A percentile compares a stretch with the other conserved stretches of the same genome.
Evolutionary conservation across 2,888 invertebrate genomes (phyloP).

Genomic region (Lycophotia porphyrea): DNA sequence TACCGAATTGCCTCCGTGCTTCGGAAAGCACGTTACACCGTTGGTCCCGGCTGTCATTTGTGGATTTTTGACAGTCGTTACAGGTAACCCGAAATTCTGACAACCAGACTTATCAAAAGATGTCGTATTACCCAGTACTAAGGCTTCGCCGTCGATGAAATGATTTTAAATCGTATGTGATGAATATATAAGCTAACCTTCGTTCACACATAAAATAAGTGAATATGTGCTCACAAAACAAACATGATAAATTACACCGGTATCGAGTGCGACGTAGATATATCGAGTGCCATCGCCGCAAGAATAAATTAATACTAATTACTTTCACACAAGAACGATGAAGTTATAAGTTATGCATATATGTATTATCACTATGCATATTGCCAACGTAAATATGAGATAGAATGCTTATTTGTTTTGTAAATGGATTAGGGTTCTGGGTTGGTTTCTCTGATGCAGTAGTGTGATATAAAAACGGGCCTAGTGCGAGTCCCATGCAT

Average conservation of each 20-base stretch:
- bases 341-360: conserved; percentile 23
- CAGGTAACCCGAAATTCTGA: too few species aligned
- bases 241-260: conserved; percentile 14
- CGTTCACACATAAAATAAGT: not conserved
- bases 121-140: too few species aligned
- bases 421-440: not conserved
- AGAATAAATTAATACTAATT: conserved; percentile 38
- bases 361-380: conserved; percentile 27
- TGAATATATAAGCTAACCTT: not conserved
- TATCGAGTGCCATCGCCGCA: conserved; percentile 2
- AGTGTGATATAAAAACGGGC: not conserved
- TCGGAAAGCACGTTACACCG: too few species aligned
- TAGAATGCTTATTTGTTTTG: conserved; percentile 7
- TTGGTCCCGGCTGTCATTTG: too few species aligned
- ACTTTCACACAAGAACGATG: conserved; percentile 8
- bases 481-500: too few species aligned
- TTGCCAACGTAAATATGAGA: not conserved
- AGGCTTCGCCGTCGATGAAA: not conserved
- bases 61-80: too few species aligned
- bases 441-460: not conserved
- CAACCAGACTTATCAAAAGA: too few species aligned
- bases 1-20: too few species aligned
- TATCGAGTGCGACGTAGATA: conserved; percentile 25
- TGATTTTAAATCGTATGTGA: not conserved
- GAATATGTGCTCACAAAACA: not conserved